Evolutionary conservation across 92 coral and sea anemone genomes (phyloP).

Genomic region (Pocillopora grandis): DNA sequence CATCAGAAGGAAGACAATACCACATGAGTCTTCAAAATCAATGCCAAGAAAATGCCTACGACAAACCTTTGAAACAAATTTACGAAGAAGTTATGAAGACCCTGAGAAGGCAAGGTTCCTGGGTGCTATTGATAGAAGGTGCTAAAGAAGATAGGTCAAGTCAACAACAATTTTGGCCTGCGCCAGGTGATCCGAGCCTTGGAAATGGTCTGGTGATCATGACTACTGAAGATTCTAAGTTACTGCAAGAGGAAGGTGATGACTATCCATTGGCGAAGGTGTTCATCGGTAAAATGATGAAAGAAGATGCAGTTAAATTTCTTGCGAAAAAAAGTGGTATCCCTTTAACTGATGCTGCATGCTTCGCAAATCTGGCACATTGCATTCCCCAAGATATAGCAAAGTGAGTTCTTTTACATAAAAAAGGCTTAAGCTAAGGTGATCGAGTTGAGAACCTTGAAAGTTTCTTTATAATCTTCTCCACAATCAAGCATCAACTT

Average conservation of each 20-base stretch:
- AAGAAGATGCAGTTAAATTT: slow-evolving; percentile 14
- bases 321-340: slow-evolving; percentile 20
- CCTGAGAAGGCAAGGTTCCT: background rate
- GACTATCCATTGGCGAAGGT: slow-evolving; percentile 11
- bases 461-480: too few species aligned
- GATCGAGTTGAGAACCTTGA: too few species aligned
- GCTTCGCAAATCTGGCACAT: background rate
- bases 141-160: background rate
- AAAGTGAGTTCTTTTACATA: slow-evolving; percentile 2
- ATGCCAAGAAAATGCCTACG: slow-evolving; percentile 19
- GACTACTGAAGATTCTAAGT: background rate
- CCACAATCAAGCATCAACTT: too few species aligned
- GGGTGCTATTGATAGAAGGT: slow-evolving; percentile 24
- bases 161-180: slow-evolving; percentile 8
- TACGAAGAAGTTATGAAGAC: slow-evolving; percentile 18
- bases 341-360: background rate
- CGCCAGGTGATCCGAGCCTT: slow-evolving; percentile 10
- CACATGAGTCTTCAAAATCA: slow-evolving; percentile 8
- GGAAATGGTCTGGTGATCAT: slow-evolving; percentile 37
- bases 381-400: slow-evolving; percentile 36
- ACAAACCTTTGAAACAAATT: slow-evolving; percentile 22
- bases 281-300: slow-evolving; percentile 20
- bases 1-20: slow-evolving; percentile 25
- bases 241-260: background rate
- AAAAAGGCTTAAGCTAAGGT: background rate